Evolutionary conservation across 2,888 invertebrate genomes (phyloP).

Genomic region (Eupelmus urozonus): DNA sequence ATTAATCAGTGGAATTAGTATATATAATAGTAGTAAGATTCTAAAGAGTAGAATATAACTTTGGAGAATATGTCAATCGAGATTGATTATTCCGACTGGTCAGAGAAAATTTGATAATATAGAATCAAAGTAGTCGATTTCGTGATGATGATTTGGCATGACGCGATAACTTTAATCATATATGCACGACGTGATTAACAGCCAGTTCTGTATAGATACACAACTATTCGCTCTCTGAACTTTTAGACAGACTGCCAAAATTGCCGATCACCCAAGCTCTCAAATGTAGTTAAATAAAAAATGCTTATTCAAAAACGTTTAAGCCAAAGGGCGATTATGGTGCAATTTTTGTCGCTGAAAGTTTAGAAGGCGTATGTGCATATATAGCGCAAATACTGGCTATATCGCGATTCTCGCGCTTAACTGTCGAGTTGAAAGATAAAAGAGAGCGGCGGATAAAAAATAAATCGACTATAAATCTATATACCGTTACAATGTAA

Average conservation of each 20-base stretch:
- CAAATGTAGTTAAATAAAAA: not conserved
- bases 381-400: constrained; percentile 34
- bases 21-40: constrained; percentile 66
- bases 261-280: not conserved
- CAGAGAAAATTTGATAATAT: constrained; percentile 55
- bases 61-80: constrained; percentile 59
- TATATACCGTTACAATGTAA: constrained; percentile 20
- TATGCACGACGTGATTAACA: constrained; percentile 22
- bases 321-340: not conserved
- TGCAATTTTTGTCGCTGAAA: not conserved
- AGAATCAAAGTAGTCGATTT: constrained; percentile 35
- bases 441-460: constrained; percentile 12
- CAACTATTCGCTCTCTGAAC: constrained; percentile 15
- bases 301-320: too few relatives aligned
- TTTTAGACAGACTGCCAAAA: constrained; percentile 12
- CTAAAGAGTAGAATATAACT: constrained; percentile 69
- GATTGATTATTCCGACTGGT: too few relatives aligned
- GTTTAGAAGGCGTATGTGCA: constrained; percentile 17
- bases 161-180: constrained; percentile 59
- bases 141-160: constrained; percentile 70
- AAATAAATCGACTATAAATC: constrained; percentile 46
- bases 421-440: constrained; percentile 17
- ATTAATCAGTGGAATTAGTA: constrained; percentile 69
- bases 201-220: constrained; percentile 5
- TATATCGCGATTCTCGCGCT: constrained; percentile 27